Evolutionary conservation across 2,113 vertebrate genomes (phyloP).

Genomic region (Motacilla alba): DNA sequence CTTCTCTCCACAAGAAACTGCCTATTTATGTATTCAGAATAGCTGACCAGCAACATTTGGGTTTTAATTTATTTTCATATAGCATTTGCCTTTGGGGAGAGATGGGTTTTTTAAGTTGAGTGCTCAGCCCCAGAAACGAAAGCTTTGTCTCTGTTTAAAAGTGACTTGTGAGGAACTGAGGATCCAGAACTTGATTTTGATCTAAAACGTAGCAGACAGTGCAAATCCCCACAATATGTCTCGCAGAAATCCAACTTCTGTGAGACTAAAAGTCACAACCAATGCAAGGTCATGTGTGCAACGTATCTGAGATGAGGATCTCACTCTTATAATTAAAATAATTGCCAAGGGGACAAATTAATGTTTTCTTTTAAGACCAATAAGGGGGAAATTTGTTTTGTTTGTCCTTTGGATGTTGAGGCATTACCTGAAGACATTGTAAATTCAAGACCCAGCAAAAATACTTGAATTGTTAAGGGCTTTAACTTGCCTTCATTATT

Average conservation of each 20-base stretch:
- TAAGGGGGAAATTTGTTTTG: not conserved
- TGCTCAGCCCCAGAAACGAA: not conserved
- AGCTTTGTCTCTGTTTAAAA: constrained; percentile 13
- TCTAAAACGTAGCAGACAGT: not conserved
- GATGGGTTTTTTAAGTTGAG: not conserved
- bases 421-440: not conserved
- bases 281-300: not conserved
- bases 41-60: not conserved
- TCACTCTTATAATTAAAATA: not conserved
- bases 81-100: not conserved
- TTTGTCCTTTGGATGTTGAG: not conserved
- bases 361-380: not conserved
- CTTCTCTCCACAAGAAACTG: not conserved
- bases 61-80: not conserved
- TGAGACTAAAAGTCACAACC: not conserved
- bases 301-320: not conserved
- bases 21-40: not conserved
- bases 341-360: not conserved
- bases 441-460: constrained; percentile 26
- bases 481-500: constrained; percentile 46
- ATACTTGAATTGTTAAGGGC: not conserved
- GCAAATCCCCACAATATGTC: not conserved
- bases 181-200: not conserved
- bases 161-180: not conserved
- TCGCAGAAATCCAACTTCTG: not conserved